These are phyloP conservation scores for Dryas iulia DNA, from an alignment of 1,140 invertebrate genomes.

Conservation along the genomic window DNA sequence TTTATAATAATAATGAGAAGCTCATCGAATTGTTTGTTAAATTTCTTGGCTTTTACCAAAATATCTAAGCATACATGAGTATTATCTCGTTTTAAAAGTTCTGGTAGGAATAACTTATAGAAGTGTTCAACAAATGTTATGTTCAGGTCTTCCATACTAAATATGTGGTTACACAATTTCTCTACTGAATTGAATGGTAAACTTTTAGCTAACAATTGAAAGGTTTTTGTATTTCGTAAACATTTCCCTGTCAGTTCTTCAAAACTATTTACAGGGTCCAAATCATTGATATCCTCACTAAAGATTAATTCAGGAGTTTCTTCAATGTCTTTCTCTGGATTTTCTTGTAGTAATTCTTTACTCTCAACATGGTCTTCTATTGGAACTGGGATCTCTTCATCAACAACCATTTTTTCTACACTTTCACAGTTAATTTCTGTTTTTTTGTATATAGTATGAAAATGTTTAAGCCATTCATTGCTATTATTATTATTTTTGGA, in stretches of 20 bases:
- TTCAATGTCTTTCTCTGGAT: background rate
- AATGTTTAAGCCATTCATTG: constrained; percentile 31
- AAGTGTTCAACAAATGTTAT: constrained; percentile 35
- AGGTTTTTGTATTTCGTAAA: constrained; percentile 21
- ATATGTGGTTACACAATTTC: constrained; percentile 38
- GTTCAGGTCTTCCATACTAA: constrained; percentile 27
- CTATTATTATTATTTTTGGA: background rate
- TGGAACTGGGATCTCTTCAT: background rate
- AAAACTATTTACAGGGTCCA: constrained; percentile 26
- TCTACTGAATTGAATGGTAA: constrained; percentile 30
- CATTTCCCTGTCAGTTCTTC: constrained; percentile 32
- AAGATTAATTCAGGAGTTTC: background rate
- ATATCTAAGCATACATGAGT: constrained; percentile 39
- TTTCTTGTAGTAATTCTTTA: background rate
- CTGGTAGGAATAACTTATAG: constrained; percentile 37
- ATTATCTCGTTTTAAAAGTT: constrained; percentile 41
- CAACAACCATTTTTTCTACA: background rate
- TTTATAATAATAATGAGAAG: constrained; percentile 37
- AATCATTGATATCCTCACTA: background rate
- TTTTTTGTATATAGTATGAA: background rate
- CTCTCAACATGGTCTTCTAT: background rate
- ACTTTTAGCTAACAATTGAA: constrained; percentile 27
- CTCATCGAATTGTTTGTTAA: constrained; percentile 4
- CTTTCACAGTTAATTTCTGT: background rate
- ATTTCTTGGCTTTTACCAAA: constrained; percentile 38